Conservation (phyloP, 2,888 invertebrate species). For the Ariolimax columbianus region DNA sequence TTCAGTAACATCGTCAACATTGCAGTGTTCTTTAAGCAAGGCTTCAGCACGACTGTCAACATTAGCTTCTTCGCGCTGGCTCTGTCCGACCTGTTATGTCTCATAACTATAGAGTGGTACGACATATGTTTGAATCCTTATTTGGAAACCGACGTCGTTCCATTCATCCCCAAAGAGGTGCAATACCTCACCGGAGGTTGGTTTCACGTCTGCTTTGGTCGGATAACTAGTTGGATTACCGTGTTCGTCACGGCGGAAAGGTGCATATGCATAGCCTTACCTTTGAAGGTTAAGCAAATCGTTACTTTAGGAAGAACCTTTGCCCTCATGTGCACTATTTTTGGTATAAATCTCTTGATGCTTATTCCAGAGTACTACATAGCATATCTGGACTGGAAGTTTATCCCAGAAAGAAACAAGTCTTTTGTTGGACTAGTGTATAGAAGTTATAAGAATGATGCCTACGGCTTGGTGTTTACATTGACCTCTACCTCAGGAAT, state of each 20-base stretch:
- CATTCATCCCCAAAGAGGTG: conserved; percentile 14
- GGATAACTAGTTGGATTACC: conserved; percentile 26
- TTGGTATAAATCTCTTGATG: not conserved
- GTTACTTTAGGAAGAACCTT: conserved; percentile 11
- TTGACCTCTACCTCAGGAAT: not conserved
- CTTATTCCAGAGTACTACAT: conserved; percentile 25
- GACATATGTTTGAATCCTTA: conserved; percentile 25
- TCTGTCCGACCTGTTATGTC: conserved; percentile 15
- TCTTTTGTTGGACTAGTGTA: conserved; percentile 27
- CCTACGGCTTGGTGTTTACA: not conserved
- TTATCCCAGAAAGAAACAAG: conserved; percentile 35
- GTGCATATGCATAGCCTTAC: conserved; percentile 32
- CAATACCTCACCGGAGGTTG: conserved; percentile 13
- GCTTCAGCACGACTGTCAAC: conserved; percentile 24
- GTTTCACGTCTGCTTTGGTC: conserved; percentile 25
- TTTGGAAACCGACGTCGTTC: not conserved
- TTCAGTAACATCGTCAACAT: conserved; percentile 36
- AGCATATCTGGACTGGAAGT: conserved; percentile 29
- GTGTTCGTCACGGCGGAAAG: conserved; percentile 35
- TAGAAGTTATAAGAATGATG: not conserved
- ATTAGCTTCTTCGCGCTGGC: conserved; percentile 32
- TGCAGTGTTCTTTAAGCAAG: conserved; percentile 27
- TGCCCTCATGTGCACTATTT: not conserved
- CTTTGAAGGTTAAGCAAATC: conserved; percentile 36
- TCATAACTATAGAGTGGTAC: conserved; percentile 22